Conservation (phyloP, 2,888 invertebrate genomes). For the Acrobasis consociella region DNA sequence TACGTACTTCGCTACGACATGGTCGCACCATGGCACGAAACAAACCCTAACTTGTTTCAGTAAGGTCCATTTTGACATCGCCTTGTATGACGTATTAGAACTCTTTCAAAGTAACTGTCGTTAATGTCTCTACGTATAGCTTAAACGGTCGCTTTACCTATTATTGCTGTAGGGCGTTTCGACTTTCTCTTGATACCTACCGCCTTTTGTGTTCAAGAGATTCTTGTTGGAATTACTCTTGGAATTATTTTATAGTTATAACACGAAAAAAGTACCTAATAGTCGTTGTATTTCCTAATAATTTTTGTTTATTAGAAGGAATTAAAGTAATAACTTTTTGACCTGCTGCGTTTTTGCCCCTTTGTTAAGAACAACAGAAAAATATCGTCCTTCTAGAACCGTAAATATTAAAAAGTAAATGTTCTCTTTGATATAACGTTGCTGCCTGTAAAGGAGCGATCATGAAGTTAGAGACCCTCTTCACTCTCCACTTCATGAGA, state of each 20-base stretch:
- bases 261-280: no score
- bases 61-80: slow-evolving; percentile 38
- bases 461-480: no score
- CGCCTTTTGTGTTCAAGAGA: slow-evolving; percentile 13
- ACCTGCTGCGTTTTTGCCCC: no score
- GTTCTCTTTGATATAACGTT: no score
- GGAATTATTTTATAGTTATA: background rate
- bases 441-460: no score
- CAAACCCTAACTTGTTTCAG: slow-evolving; percentile 36
- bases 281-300: no score
- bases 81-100: slow-evolving; percentile 40
- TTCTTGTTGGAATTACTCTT: background rate
- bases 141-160: slow-evolving; percentile 67
- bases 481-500: no score
- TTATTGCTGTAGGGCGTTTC: slow-evolving; percentile 64
- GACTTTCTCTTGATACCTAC: slow-evolving; percentile 46
- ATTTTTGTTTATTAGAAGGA: no score
- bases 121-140: slow-evolving; percentile 65
- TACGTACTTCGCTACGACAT: slow-evolving; percentile 59
- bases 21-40: slow-evolving; percentile 43
- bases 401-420: no score
- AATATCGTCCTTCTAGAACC: no score
- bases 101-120: slow-evolving; percentile 52
- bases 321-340: no score
- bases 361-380: no score